A percentile compares a stretch with the other conserved stretches of the same genome.
Conservation (phyloP, 1,140 invertebrate genomes). For the Brachionus koreanus region DNA sequence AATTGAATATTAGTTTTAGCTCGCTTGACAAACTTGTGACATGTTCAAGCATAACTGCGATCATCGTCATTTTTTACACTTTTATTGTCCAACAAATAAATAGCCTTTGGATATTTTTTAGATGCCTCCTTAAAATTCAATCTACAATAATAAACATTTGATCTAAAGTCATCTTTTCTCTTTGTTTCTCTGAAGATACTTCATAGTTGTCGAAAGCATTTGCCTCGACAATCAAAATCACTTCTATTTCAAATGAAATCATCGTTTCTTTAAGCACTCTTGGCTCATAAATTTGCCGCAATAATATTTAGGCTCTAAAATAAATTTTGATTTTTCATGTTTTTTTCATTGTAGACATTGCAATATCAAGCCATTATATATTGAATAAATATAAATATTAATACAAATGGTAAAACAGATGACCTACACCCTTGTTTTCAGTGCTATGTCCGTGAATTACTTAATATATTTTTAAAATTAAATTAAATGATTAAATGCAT, state of each 20-base stretch:
- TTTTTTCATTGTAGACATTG: conserved; percentile 17
- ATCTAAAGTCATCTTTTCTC: neutral
- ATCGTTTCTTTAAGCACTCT: conserved; percentile 19
- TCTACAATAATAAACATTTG: conserved; percentile 32
- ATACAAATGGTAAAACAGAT: no score
- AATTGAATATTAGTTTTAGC: no score
- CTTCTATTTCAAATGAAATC: conserved; percentile 25
- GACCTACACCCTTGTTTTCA: no score
- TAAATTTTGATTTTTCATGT: conserved; percentile 40
- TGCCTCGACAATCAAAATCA: conserved; percentile 17
- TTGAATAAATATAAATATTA: no score
- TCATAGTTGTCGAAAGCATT: conserved; percentile 6
- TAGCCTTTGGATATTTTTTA: conserved; percentile 30
- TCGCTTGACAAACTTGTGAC: conserved; percentile 37
- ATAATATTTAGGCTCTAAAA: conserved; percentile 29
- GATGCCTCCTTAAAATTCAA: conserved; percentile 15
- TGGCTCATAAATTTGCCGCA: conserved; percentile 40
- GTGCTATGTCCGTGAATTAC: no score
- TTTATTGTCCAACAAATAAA: conserved; percentile 33
- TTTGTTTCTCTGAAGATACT: neutral
- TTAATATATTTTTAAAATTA: no score
- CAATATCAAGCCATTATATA: conserved; percentile 40
- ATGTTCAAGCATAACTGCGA: conserved; percentile 30
- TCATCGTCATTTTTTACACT: neutral
- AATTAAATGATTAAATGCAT: no score